These are phyloP conservation scores for Dolichopus griseipennis DNA, from an alignment of 2,888 invertebrate species.

Conservation along the genomic window DNA sequence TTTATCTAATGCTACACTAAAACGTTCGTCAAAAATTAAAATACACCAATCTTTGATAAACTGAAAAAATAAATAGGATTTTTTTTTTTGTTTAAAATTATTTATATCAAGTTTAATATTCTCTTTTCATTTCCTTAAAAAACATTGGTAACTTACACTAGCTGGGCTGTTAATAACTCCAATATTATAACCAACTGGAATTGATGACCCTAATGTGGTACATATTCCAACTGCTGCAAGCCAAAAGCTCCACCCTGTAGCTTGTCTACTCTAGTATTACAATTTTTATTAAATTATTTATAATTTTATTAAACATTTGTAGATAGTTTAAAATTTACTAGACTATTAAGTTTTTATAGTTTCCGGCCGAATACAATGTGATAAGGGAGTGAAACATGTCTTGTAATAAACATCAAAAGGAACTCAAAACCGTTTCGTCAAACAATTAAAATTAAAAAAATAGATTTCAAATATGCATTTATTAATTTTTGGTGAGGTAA, in stretches of 20 bases:
- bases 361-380: too few species aligned
- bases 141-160: constrained; percentile 47
- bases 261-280: neutral
- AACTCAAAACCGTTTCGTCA: too few species aligned
- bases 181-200: constrained; percentile 77
- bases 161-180: constrained; percentile 80
- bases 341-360: too few species aligned
- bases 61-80: constrained; percentile 22
- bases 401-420: too few species aligned
- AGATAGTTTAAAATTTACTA: too few species aligned
- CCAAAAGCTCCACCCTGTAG: neutral
- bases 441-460: too few species aligned
- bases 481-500: too few species aligned
- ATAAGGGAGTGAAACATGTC: too few species aligned
- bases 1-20: constrained; percentile 46
- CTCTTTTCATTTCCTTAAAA: neutral
- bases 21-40: constrained; percentile 54
- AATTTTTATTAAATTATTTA: too few species aligned
- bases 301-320: too few species aligned
- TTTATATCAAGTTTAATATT: neutral
- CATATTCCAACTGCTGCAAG: constrained; percentile 50
- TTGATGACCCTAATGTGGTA: constrained; percentile 66
- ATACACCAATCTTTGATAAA: constrained; percentile 67
- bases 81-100: neutral
- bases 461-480: too few species aligned